Base-by-base conservation (phyloP, 30 jellyfish, hydroid and myxozoan genomes). In the Aurelia aurita region DNA sequence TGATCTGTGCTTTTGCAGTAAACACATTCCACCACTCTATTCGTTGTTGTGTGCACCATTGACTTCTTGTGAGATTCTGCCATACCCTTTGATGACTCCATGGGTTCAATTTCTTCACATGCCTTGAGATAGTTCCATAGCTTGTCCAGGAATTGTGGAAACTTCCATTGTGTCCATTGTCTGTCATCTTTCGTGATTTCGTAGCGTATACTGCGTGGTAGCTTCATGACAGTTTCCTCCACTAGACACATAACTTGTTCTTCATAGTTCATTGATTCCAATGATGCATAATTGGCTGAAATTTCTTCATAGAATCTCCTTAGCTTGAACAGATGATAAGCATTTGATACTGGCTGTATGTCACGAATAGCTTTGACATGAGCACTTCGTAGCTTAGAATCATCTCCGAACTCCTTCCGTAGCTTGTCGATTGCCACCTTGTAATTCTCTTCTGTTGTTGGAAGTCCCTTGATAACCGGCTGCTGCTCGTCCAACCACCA, bases 281-380 rank as follows among this genome's bases (percentile, higher is more conserved):
- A 67, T 19, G 84, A 66, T 12, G 86, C 77, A 39, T 44, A 81
- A 77, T 81, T 67, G 91, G 29, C 64, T 8, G 91, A 46, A 51
- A 81, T 59, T 3, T 65, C 91, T 81, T 81, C 91, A 76, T 81
- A 81, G 59, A 81, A 68, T 67, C 86, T 49, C 58, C 91, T 51
- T 72, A 81, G 72, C 55, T 22, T 26, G 66, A 8, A 66, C 77
- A 81, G 86, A 67, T 81, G 21, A 14, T 66, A 77, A 61, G 91
- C 86, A 32, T 69, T 81, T 25, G 22, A 12, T 9, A 81, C 72
- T 21, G 91, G 49, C 72, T 66, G 77, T 76, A n/a, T n/a, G n/a
- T n/a, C n/a, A n/a, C n/a, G n/a, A n/a, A n/a, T n/a, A n/a, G n/a
- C n/a, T n/a, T 78, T 78, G 83, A 78, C 46, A 26, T 75, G 77